phyloP scores from a whole-genome alignment of 2,888 invertebrate genomes.

The Caenorhabditis afra region DNA sequence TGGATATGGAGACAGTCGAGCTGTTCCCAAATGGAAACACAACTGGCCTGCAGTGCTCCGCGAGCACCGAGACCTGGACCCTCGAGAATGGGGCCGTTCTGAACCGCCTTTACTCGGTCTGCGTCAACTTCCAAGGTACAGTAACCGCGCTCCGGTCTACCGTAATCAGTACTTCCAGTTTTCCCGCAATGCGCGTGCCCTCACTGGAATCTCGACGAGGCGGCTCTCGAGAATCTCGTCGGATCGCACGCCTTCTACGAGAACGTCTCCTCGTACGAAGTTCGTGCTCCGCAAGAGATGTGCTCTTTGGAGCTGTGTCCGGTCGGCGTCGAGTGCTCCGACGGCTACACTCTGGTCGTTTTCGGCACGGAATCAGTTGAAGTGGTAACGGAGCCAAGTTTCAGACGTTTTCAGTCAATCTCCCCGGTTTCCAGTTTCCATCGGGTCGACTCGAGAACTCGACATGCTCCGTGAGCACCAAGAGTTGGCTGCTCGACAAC shows the following conservation, averaged over 20 bases:
- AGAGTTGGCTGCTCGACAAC: not conserved
- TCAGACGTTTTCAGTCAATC: not conserved
- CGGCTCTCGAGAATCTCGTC: not conserved
- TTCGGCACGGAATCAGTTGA: not conserved
- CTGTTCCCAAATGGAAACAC: not conserved
- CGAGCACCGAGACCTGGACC: not conserved
- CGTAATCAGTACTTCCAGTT: too few relatives aligned
- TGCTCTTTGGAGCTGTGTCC: constrained; percentile 4
- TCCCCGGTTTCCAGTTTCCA: not conserved
- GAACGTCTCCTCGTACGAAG: not conserved
- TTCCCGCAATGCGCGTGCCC: too few relatives aligned
- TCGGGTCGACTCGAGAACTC: too few relatives aligned
- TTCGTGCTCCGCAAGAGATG: not conserved
- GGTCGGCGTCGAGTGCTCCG: not conserved
- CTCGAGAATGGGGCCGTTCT: not conserved
- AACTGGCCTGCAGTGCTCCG: not conserved
- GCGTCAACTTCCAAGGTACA: not conserved
- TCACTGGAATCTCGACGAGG: not conserved
- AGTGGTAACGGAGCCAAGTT: not conserved
- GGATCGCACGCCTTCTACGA: not conserved
- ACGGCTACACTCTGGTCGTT: not conserved
- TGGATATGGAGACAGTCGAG: not conserved
- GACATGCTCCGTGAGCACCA: not conserved
- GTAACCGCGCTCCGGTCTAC: too few relatives aligned
- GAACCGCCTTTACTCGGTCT: not conserved